Conservation (phyloP, 2,797 vertebrate genomes). For the Eulemur rubriventer region DNA sequence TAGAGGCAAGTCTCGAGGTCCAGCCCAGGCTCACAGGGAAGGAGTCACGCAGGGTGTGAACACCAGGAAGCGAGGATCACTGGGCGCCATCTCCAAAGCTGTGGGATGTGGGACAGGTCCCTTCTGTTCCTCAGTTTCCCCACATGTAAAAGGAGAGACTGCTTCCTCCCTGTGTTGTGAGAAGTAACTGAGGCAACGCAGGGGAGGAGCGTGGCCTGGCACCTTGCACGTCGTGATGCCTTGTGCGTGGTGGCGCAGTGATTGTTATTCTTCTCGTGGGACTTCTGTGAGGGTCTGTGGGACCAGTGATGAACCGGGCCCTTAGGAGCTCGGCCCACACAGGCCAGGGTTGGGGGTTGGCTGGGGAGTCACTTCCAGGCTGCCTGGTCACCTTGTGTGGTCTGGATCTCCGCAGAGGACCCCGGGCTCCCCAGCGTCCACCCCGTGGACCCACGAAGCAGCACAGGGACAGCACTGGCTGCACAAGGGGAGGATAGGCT, state of each 20-base stretch:
- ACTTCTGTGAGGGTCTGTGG: background rate
- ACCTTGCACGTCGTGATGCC: fast-evolving
- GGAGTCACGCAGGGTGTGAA: fast-evolving
- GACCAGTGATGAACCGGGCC: background rate
- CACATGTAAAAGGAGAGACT: fast-evolving
- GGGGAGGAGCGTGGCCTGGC: background rate
- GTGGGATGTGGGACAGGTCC: background rate
- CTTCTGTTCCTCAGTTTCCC: background rate
- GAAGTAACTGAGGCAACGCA: background rate
- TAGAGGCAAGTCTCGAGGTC: background rate
- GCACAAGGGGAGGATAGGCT: background rate
- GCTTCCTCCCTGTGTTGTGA: background rate
- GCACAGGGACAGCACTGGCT: too few species aligned
- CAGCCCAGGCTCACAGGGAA: background rate
- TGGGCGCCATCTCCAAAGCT: background rate
- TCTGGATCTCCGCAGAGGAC: background rate
- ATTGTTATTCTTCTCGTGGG: background rate
- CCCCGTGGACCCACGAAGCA: too few species aligned
- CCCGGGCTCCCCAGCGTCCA: too few species aligned
- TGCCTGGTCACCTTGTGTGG: background rate
- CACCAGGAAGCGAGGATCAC: background rate
- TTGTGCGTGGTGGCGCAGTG: background rate
- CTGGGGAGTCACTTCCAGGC: background rate
- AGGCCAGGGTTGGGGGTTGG: background rate
- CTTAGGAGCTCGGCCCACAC: background rate